Conservation (phyloP, 2,113 vertebrate species). For the Diadophis punctatus region DNA sequence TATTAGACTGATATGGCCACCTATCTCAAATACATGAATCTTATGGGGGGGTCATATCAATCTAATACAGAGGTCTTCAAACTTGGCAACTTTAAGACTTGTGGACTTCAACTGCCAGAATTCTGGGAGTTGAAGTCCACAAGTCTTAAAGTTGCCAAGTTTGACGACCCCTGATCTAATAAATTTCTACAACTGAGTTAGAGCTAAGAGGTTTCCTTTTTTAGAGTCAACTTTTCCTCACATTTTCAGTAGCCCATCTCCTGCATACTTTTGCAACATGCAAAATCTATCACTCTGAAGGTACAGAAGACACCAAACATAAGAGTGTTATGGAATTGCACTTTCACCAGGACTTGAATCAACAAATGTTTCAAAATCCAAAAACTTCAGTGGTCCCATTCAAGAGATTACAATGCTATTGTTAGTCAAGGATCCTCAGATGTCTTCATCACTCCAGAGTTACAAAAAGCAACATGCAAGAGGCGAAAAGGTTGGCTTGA, state of each 20-base stretch:
- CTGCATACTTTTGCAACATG: neutral
- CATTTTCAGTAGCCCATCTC: neutral
- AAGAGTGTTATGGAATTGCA: neutral
- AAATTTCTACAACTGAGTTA: neutral
- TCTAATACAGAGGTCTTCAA: no score
- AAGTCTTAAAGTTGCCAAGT: no score
- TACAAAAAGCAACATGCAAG: neutral
- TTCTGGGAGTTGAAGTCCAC: no score
- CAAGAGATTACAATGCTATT: neutral
- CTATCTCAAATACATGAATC: neutral
- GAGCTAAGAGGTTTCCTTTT: neutral
- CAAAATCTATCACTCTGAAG: neutral
- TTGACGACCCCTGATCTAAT: no score
- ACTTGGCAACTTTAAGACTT: no score
- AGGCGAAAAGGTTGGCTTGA: neutral
- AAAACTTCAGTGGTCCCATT: neutral
- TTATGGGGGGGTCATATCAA: neutral
- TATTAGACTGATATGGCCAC: neutral
- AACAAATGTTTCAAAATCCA: neutral
- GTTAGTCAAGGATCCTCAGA: neutral
- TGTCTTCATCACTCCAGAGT: neutral
- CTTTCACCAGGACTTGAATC: neutral
- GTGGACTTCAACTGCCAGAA: no score
- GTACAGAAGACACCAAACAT: neutral
- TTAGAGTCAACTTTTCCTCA: neutral